phyloP scores from a whole-genome alignment of 2,888 invertebrate genomes.

The Oligia latruncula region DNA sequence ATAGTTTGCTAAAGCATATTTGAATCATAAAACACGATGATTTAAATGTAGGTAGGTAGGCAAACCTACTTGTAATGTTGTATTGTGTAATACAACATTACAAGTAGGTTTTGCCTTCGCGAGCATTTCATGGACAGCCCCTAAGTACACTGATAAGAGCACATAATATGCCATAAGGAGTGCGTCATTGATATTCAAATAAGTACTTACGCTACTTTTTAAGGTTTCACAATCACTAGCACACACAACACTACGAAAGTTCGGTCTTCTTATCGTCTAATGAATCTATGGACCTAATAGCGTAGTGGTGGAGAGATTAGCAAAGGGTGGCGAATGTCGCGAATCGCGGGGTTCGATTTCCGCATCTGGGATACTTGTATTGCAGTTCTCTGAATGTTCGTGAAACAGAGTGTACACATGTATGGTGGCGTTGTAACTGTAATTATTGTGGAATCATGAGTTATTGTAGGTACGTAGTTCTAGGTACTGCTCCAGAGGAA shows the following conservation, averaged over 20 bases:
- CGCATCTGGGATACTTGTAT: neutral
- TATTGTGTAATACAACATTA: no score
- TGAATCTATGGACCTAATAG: constrained; percentile 7
- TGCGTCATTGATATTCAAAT: constrained; percentile 56
- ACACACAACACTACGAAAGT: constrained; percentile 1
- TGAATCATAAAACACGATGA: constrained; percentile 2
- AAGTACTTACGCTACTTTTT: constrained; percentile 10
- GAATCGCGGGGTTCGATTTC: constrained; percentile 7
- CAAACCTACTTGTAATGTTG: no score
- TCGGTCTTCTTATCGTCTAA: neutral
- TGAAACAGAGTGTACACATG: neutral
- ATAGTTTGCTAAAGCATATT: constrained; percentile 4
- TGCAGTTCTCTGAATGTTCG: constrained; percentile 17
- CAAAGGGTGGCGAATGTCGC: neutral
- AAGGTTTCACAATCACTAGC: constrained; percentile 25
- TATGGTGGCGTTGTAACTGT: constrained; percentile 15
- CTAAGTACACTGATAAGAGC: constrained; percentile 64
- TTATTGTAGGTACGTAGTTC: neutral
- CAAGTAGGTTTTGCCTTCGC: constrained; percentile 22
- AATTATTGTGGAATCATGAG: constrained; percentile 13
- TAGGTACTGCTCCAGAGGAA: neutral
- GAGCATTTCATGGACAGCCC: constrained; percentile 57
- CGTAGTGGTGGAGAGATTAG: constrained; percentile 10
- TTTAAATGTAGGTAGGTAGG: constrained; percentile 9
- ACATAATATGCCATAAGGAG: constrained; percentile 33